Evolutionary conservation across 2,113 vertebrate species (phyloP).

Genomic region (Microcebus lehilahytsara): DNA sequence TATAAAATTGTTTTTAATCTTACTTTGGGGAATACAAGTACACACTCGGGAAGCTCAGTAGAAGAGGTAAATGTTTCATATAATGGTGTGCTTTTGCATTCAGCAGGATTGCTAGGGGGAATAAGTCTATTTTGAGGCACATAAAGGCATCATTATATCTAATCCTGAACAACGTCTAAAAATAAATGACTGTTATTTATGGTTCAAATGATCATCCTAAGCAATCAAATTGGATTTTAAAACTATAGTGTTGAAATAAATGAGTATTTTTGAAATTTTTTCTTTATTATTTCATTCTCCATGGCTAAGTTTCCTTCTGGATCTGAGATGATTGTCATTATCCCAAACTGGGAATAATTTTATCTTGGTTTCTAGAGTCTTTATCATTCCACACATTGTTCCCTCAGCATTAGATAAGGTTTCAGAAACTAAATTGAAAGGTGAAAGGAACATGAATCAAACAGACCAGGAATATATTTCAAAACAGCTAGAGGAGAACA

Average conservation of each 20-base stretch:
- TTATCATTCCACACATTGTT: neutral
- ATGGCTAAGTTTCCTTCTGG: neutral
- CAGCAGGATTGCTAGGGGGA: neutral
- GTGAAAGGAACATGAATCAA: neutral
- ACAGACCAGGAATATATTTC: neutral
- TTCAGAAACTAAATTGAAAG: neutral
- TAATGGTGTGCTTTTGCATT: neutral
- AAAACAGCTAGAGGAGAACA: neutral
- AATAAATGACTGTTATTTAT: constrained; percentile 18
- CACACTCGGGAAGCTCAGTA: neutral
- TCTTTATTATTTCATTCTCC: neutral
- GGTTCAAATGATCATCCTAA: neutral
- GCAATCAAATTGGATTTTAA: constrained; percentile 16
- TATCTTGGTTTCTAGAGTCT: neutral
- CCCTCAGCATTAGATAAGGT: neutral
- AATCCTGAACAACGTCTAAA: neutral
- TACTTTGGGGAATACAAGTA: neutral
- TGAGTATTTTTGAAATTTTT: neutral
- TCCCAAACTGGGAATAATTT: neutral
- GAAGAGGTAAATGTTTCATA: constrained; percentile 8
- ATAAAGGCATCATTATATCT: neutral
- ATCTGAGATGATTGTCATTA: constrained; percentile 15
- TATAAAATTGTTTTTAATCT: constrained; percentile 25
- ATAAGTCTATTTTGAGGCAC: constrained; percentile 5
- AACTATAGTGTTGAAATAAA: constrained; percentile 2